A percentile compares a stretch with the other conserved stretches of the same genome.
These are phyloP conservation scores for Oryzias woworae DNA, from an alignment of 2,113 vertebrate species.

Conservation along the genomic window DNA sequence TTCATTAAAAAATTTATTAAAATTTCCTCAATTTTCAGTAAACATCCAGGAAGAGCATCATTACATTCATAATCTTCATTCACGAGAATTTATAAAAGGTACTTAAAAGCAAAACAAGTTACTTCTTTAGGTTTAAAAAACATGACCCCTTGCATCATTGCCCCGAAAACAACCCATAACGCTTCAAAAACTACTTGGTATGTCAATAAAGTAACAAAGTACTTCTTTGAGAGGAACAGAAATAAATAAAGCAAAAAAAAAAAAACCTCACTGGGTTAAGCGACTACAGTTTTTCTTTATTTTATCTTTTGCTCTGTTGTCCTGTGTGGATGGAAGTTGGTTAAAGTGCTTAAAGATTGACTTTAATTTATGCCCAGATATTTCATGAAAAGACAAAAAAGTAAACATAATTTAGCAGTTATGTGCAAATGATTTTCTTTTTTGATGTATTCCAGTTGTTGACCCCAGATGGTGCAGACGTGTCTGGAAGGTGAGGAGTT, in stretches of 20 bases:
- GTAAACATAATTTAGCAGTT: constrained; percentile 15
- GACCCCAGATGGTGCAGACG: too few species aligned
- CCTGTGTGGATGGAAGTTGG: constrained; percentile 9
- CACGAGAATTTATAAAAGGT: constrained; percentile 37
- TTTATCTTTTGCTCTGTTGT: constrained; percentile 19
- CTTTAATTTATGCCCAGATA: constrained; percentile 26
- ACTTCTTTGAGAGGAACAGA: constrained; percentile 6
- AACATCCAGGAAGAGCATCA: constrained; percentile 33
- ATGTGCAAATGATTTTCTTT: neutral
- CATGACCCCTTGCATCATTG: constrained; percentile 2
- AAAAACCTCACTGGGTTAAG: neutral
- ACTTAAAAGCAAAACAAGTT: constrained; percentile 21
- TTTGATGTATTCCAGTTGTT: too few species aligned
- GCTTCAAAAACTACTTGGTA: neutral
- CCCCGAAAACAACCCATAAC: constrained; percentile 2
- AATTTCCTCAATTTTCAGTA: constrained; percentile 53
- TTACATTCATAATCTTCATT: constrained; percentile 16
- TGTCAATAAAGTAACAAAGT: constrained; percentile 10
- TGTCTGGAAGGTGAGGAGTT: neutral
- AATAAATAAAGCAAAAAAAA: neutral
- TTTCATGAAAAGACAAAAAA: constrained; percentile 37
- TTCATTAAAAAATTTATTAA: constrained; percentile 64
- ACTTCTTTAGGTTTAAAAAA: constrained; percentile 7
- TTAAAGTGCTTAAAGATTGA: constrained; percentile 63
- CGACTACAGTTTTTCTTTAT: constrained; percentile 2